These are phyloP conservation scores for Centropus bengalensis DNA, from an alignment of 2,113 vertebrate genomes.

Conservation along the genomic window DNA sequence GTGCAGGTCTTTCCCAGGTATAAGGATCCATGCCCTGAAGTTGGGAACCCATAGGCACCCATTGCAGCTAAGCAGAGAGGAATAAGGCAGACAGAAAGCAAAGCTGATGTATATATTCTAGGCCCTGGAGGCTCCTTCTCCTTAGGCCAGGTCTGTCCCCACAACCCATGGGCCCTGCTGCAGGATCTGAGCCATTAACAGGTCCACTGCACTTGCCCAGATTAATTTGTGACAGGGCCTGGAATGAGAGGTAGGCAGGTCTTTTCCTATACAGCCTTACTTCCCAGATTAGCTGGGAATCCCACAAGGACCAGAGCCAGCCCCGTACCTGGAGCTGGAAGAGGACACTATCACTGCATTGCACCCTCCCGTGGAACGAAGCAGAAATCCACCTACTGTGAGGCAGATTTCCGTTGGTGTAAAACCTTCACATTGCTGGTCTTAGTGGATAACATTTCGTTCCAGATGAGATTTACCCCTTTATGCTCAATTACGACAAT, in stretches of 20 bases:
- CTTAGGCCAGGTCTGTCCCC: background rate
- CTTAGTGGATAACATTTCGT: background rate
- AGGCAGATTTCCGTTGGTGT: background rate
- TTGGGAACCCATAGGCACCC: rapidly evolving
- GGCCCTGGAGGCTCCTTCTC: background rate
- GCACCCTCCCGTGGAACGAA: background rate
- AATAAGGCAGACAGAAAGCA: background rate
- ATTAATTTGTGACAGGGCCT: background rate
- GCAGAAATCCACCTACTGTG: background rate
- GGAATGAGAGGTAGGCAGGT: background rate
- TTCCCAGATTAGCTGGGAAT: background rate
- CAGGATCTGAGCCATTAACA: background rate
- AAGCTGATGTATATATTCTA: background rate
- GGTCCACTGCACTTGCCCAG: background rate
- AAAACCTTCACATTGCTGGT: background rate
- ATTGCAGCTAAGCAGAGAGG: background rate
- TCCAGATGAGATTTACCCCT: background rate
- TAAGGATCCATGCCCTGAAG: background rate
- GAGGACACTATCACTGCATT: background rate
- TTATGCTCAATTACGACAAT: background rate
- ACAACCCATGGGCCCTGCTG: rapidly evolving
- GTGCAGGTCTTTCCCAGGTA: background rate
- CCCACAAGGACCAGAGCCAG: background rate
- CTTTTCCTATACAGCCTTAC: background rate
- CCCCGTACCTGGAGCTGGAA: background rate